Evolutionary conservation across 2,797 vertebrate species (phyloP), one percentile per base, ranked within the genome.

Genomic region (Harpagifer antarcticus): DNA sequence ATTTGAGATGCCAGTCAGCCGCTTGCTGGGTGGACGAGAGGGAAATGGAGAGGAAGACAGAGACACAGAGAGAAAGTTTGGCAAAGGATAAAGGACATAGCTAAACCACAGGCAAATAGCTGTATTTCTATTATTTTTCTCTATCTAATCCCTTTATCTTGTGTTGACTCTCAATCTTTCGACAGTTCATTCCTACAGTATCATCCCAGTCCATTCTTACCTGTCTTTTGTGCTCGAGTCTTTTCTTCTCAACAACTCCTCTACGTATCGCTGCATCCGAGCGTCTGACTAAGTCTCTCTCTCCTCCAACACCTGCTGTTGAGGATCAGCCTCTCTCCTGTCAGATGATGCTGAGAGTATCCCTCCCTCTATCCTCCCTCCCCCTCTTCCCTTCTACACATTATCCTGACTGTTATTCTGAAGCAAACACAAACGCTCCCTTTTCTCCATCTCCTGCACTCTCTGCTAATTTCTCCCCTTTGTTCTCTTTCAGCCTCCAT

Each of bases 231-330:
- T 15, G 53, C 76, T 52, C 81, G 74, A 57, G 65, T 58, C 72
- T 81, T 45, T 33, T 63, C 86, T 83, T 70, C 65, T 83, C 75
- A 79, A 73, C 70, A 84, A 88, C 84, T 86, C 63, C 76, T 81
- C 64, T 78, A 11, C 7, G 69, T 73, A 61, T 80, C 42, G 62
- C 78, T 86, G 63, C 61, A 69, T 86, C 64, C 6, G 78, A 58
- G 70, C 13, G 72, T 89, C 85, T 88, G 88, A 85, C 70, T 89
- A 85, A 78, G 72, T 47, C 70, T 78, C 80, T 86, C 87, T 86
- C 19, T 87, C 68, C 76, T 84, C 84, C 76, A 79, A 89, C 88
- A 92, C 91, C 92, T 93, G 89, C 92, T 91, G 86, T 83, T 43
- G 82, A 80, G 84, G 83, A 86, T 86, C 87, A 86, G 88, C 86